These are phyloP conservation scores for Tolmerus cingulatus DNA, from an alignment of 2,888 invertebrate genomes.

Conservation along the genomic window DNA sequence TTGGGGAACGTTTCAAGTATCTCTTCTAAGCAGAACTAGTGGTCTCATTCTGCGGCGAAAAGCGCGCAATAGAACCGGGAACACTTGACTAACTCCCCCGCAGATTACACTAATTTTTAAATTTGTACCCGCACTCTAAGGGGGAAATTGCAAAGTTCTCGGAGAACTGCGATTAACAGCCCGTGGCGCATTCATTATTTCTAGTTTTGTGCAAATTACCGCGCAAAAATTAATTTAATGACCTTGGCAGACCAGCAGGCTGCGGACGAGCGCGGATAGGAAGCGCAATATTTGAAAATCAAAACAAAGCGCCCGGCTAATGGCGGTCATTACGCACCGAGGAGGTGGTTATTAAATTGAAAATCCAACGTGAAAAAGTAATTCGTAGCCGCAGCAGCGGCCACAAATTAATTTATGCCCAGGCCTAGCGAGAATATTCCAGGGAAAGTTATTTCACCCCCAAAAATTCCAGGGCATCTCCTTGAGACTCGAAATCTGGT, in stretches of 20 bases:
- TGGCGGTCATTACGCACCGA: background rate
- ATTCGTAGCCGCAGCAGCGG: background rate
- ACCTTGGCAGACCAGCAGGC: background rate
- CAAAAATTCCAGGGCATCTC: background rate
- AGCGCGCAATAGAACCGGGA: background rate
- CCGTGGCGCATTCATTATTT: background rate
- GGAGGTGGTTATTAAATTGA: background rate
- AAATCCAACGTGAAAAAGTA: constrained; percentile 14
- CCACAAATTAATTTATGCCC: constrained; percentile 27
- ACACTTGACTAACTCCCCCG: background rate
- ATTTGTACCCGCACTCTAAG: background rate
- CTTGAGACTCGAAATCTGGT: background rate
- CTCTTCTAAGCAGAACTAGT: background rate
- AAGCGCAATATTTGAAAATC: background rate
- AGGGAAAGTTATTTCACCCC: background rate
- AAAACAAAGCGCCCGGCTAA: background rate
- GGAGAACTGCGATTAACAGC: background rate
- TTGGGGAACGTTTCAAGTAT: background rate
- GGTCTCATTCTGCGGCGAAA: background rate
- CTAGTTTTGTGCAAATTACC: background rate
- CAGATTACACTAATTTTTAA: background rate
- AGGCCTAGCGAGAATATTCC: background rate
- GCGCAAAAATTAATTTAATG: background rate
- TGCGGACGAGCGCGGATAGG: background rate
- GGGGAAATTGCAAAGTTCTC: background rate